Base-by-base conservation (phyloP, 2,888 invertebrate species). In the Embidobia sp. region DNA sequence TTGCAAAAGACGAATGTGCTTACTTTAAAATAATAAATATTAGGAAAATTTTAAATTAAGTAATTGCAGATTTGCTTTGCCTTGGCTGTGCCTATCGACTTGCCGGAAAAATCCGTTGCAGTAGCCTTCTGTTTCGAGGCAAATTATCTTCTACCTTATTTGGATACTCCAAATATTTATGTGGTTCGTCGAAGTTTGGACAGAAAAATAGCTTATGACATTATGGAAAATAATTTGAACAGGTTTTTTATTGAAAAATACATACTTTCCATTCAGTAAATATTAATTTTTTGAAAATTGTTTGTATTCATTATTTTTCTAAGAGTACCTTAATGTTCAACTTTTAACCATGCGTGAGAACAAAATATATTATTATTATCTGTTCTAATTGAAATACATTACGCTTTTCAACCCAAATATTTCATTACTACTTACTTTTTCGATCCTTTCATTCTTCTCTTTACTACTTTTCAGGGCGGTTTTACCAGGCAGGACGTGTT, bases 51-150 rank as follows among this genome's bases (percentile, higher is more conserved):
- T 33, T 18, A 69, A 69, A 42, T 51, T 55, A 13, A 55, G 46
- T 78, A 69, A 78, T 90, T 90, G 15, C 89, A 95, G 95, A 90
- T 93, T 31, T 93, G 94, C 84, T 88, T 94, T 16, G 94, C 95
- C 0, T 90, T 95, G 78, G 94, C 94, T 0, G 91, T 95, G 37
- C 95, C 95, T 0, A 84, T 95, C 8, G 94, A 94, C 81, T 89
- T 94, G 2, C 93, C 93, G 0, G 92, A 94, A 79, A 93, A 93
- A 80, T 93, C 94, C 84, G 92, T 94, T 0, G 94, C 94, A 81
- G 90, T 94, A 42, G 93, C 95, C 0, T 93, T 93, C 84, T 94
- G 95, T 90, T 94, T 95, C 83, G 95, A 95, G 83, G 92, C 94
- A 0, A 94, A 94, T 87, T 95, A 94, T 86, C 90, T 89, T 19